Conservation (phyloP, 2,797 vertebrate genomes). For the Tolypeutes matacus region DNA sequence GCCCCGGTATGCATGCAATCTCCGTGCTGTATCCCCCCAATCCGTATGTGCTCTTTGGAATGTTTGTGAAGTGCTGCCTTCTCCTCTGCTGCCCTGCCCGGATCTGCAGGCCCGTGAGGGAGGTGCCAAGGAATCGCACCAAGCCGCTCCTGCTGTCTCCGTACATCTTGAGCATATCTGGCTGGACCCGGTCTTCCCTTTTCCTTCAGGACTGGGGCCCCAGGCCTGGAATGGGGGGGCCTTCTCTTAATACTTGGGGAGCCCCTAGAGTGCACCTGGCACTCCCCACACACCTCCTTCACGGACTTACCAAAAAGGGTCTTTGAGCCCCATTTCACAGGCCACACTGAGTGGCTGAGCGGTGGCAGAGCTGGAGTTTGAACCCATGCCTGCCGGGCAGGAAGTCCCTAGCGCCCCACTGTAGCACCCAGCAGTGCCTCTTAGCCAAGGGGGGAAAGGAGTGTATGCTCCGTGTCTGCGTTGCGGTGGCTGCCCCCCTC, state of each 20-base stretch:
- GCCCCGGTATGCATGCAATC: not conserved
- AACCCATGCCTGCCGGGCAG: not conserved
- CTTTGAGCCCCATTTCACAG: not conserved
- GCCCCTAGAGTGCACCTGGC: accelerated
- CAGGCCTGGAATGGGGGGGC: not conserved
- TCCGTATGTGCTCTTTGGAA: accelerated
- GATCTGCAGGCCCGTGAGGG: not conserved
- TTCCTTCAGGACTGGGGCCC: not conserved
- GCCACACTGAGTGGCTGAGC: not conserved
- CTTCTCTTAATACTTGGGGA: not conserved
- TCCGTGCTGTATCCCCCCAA: not conserved
- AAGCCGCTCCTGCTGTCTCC: not conserved
- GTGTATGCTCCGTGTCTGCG: not conserved
- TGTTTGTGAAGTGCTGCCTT: not conserved
- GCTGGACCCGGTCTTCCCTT: not conserved
- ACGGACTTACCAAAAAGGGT: not conserved
- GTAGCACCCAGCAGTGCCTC: not conserved
- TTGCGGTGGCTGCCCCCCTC: not conserved
- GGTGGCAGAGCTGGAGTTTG: not conserved
- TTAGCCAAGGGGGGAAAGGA: not conserved
- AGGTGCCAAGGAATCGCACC: accelerated
- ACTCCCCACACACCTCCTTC: not conserved
- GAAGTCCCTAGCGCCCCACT: accelerated
- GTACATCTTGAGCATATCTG: not conserved
- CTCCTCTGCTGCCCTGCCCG: not conserved